Percentiles rank a stretch among this genome's conserved stretches.
Evolutionary conservation across 2,888 invertebrate genomes (phyloP).

Genomic region (Nysson spinosus): DNA sequence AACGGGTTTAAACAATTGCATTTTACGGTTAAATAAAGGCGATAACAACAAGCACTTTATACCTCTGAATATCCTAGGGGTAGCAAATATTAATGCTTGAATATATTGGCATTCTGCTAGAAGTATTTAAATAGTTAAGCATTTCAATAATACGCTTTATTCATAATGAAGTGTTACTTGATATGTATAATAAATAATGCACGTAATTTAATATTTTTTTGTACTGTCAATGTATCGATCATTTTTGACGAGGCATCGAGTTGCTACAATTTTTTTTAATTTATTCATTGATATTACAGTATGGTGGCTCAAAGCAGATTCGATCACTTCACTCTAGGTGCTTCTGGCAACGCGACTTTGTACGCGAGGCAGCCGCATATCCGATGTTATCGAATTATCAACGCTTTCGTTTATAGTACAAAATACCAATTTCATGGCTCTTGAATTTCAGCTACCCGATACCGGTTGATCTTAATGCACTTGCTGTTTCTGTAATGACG

Average conservation of each 20-base stretch:
- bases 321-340: slow-evolving; percentile 9
- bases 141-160: too few relatives aligned
- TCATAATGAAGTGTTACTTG: too few relatives aligned
- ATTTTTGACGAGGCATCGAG: slow-evolving; percentile 3
- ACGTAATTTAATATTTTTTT: slow-evolving; percentile 5
- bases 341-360: slow-evolving; percentile 31
- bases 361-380: slow-evolving; percentile 18
- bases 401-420: slow-evolving; percentile 30
- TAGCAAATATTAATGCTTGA: too few relatives aligned
- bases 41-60: too few relatives aligned
- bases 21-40: too few relatives aligned
- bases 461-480: slow-evolving; percentile 10
- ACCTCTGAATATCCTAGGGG: too few relatives aligned
- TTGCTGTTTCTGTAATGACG: slow-evolving; percentile 11
- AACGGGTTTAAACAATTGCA: background rate
- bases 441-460: slow-evolving; percentile 16
- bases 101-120: too few relatives aligned
- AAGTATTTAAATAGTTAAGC: too few relatives aligned
- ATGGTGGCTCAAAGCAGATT: slow-evolving; percentile 22
- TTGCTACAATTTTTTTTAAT: slow-evolving; percentile 11
- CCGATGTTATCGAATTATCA: slow-evolving; percentile 52
- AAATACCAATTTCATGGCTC: slow-evolving; percentile 34
- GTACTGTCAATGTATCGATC: background rate
- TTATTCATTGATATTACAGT: slow-evolving; percentile 24
- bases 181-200: background rate